Evolutionary conservation across 2,113 vertebrate species (phyloP).

Genomic region (Brachypodius melanocephalos): DNA sequence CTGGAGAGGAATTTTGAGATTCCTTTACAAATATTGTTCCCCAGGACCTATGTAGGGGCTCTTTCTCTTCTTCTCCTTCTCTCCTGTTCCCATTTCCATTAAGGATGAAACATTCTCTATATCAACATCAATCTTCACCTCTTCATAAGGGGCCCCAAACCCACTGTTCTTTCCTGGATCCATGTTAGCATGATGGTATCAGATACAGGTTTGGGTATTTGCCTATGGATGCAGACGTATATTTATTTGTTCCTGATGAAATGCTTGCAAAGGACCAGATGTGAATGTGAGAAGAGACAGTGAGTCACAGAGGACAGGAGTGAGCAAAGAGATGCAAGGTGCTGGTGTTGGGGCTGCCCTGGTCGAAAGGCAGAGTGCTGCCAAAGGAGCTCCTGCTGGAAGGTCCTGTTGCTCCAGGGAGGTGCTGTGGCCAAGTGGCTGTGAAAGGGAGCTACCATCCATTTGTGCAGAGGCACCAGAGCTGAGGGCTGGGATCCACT

Average conservation of each 20-base stretch:
- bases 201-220: background rate
- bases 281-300: background rate
- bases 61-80: background rate
- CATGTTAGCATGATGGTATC: background rate
- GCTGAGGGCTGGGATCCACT: background rate
- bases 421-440: background rate
- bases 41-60: background rate
- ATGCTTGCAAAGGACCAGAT: background rate
- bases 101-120: background rate
- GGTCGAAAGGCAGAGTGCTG: background rate
- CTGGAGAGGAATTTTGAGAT: background rate
- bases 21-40: background rate
- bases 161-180: background rate
- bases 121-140: background rate
- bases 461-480: background rate
- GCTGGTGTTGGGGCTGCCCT: background rate
- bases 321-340: background rate
- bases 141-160: background rate
- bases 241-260: background rate
- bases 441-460: background rate
- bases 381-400: background rate
- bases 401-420: background rate
- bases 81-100: background rate
- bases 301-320: background rate
- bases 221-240: background rate